Conservation (phyloP, 2,888 invertebrate genomes). For the Neoscelio sp. region DNA sequence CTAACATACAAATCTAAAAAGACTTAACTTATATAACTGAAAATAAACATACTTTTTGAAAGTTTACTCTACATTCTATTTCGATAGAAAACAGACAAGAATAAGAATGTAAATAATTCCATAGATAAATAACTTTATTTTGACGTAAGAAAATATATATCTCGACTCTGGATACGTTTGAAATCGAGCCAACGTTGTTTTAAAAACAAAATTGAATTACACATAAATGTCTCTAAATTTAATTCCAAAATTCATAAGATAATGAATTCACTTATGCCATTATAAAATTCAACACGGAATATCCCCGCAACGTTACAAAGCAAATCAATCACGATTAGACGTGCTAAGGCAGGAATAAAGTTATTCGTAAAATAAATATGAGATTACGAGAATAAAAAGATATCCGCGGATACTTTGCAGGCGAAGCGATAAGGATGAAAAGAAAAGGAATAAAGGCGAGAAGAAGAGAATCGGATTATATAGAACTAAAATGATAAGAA, state of each 20-base stretch:
- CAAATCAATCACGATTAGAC: conserved; percentile 58
- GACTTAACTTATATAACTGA: no score
- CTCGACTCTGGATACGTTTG: no score
- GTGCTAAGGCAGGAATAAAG: conserved; percentile 47
- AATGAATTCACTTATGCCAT: conserved; percentile 44
- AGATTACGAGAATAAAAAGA: conserved; percentile 51
- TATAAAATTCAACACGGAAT: conserved; percentile 20
- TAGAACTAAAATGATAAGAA: conserved; percentile 41
- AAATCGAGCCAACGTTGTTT: no score
- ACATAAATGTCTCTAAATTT: not conserved
- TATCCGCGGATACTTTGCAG: conserved; percentile 30
- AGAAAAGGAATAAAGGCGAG: conserved; percentile 13
- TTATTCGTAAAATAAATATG: conserved; percentile 55
- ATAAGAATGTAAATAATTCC: no score
- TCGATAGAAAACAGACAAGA: no score
- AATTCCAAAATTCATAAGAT: conserved; percentile 24
- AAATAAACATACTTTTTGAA: no score
- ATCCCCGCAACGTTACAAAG: conserved; percentile 44
- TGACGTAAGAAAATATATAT: no score
- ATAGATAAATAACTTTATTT: no score
- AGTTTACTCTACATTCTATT: no score
- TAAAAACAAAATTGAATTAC: no score
- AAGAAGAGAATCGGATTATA: conserved; percentile 52
- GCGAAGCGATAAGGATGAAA: conserved; percentile 17
- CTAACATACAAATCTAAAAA: no score